Evolutionary conservation across 1,140 invertebrate species (phyloP), one percentile per base, ranked within the genome.

Genomic region (Stegodyphus dumicola): DNA sequence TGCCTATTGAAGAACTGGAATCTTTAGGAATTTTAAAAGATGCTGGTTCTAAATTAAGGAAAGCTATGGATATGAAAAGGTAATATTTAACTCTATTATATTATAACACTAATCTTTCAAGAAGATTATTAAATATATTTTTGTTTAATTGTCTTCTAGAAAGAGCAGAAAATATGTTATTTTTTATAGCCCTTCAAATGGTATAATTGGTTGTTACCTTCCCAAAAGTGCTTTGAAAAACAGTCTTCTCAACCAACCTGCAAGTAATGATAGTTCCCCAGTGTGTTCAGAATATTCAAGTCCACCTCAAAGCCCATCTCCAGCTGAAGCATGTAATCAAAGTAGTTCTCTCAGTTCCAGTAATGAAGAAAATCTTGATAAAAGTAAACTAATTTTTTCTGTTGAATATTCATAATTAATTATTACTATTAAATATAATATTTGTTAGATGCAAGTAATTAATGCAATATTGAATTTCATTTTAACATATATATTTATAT

Each of bases 271-370:
- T 11, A 88, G 86, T 75, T 88, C 88, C 52, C 87, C 88, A 10
- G 75, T 80, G 7, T 87, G 88, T 78, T 89, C 87, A 49, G 88
- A 87, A 74, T 86, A 87, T 71, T 89, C 88, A 48, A 89, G 87
- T 79, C 88, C 87, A 60, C 89, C 87, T 11, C 76, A 83, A 53
- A 89, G 88, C 85, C 89, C 87, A 18, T 70, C 76, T n/a, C 75
- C 67, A 54, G 67, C 51, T 13, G 79, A 76, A 54, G 69, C 56
- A 56, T 84, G 70, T 66, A 86, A 86, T 86, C 84, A 86, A 73
- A 86, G 75, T 78, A 78, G 84, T 48, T 86, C 84, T 64, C 56
- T 77, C 15, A 86, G 76, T 65, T 86, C 84, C 15, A 76, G 84
- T 33, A 77, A 71, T 65, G 84, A 86, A 71, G 84, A 86, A 33